Conservation (phyloP, 2,888 invertebrate species). For the Lepidochrysops patricia region DNA sequence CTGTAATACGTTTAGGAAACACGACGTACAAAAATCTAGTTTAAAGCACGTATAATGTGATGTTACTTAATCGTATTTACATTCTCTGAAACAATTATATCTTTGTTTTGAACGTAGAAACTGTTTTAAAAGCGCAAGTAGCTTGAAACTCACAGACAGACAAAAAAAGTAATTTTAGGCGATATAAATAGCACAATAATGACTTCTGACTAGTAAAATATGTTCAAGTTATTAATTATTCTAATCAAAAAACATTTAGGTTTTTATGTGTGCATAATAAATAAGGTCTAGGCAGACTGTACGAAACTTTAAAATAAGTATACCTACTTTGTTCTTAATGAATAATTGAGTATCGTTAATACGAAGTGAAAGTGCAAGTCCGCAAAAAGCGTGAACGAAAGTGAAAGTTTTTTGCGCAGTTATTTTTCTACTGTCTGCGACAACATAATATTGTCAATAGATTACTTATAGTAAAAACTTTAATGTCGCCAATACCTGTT, state of each 20-base stretch:
- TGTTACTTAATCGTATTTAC: slow-evolving; percentile 16
- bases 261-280: too few relatives aligned
- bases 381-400: neutral
- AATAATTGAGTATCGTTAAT: too few relatives aligned
- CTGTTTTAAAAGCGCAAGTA: neutral
- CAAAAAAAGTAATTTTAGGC: too few relatives aligned
- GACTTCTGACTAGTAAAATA: too few relatives aligned
- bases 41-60: slow-evolving; percentile 20
- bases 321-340: too few relatives aligned
- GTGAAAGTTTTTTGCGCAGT: slow-evolving; percentile 3
- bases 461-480: too few relatives aligned
- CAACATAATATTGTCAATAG: neutral
- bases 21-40: slow-evolving; percentile 21
- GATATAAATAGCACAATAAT: too few relatives aligned
- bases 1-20: slow-evolving; percentile 18
- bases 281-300: too few relatives aligned
- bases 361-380: slow-evolving; percentile 3
- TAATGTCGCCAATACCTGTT: too few relatives aligned
- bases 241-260: too few relatives aligned
- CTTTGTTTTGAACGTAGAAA: neutral
- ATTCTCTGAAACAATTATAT: slow-evolving; percentile 9
- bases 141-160: too few relatives aligned
- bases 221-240: too few relatives aligned
- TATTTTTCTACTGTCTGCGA: neutral
- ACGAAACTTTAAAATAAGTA: neutral